Evolutionary conservation across 2,888 invertebrate species (phyloP).

Genomic region (Dexiosoma caninum): DNA sequence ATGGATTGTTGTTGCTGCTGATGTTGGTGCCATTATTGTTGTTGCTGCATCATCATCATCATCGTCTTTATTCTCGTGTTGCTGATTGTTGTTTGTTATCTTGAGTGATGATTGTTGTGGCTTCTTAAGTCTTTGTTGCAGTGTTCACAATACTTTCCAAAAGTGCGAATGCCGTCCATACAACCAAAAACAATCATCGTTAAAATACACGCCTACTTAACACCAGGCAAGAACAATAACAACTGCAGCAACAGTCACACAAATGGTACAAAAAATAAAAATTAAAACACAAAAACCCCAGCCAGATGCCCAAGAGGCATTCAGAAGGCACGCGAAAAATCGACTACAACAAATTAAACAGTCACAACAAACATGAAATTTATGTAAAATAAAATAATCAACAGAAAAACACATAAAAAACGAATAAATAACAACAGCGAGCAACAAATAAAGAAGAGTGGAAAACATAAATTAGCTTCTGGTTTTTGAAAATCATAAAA

Average conservation of each 20-base stretch:
- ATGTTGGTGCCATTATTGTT: conserved; percentile 14
- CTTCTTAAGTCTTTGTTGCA: conserved; percentile 24
- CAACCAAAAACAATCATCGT: conserved; percentile 51
- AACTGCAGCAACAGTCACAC: conserved; percentile 9
- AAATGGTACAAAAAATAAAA: conserved; percentile 12
- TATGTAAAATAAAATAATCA: conserved; percentile 46
- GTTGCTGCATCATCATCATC: neutral
- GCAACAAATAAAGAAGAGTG: conserved; percentile 23
- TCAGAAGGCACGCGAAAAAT: conserved; percentile 70
- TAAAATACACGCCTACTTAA: conserved; percentile 62
- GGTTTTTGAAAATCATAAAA: conserved; percentile 72
- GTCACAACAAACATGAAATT: conserved; percentile 59
- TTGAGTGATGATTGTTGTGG: conserved; percentile 39
- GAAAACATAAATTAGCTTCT: conserved; percentile 74
- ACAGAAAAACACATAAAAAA: conserved; percentile 61
- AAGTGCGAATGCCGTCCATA: conserved; percentile 15
- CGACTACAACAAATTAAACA: conserved; percentile 62
- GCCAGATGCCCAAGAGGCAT: conserved; percentile 51
- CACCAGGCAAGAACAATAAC: conserved; percentile 32
- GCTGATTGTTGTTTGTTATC: conserved; percentile 20
- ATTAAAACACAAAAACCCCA: conserved; percentile 32
- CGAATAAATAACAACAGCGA: conserved; percentile 62
- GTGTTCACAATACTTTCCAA: conserved; percentile 38
- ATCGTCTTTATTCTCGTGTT: conserved; percentile 15
- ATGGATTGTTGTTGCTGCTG: conserved; percentile 2